These are phyloP conservation scores for Steinernema feltiae DNA, from an alignment of 1,140 invertebrate genomes.

Conservation along the genomic window DNA sequence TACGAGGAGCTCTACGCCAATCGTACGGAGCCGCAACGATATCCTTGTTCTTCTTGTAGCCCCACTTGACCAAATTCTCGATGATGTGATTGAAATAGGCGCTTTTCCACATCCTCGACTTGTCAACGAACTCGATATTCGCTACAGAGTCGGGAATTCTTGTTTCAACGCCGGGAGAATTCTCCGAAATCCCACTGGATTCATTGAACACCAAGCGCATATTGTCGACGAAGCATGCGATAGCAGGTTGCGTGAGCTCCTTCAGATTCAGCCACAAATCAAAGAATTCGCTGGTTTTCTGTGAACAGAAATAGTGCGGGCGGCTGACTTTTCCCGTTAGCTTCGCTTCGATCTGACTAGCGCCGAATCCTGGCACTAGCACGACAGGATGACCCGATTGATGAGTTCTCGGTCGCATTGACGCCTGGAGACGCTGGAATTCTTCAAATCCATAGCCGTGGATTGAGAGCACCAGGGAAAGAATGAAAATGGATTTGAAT, in stretches of 20 bases:
- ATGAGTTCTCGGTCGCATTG: neutral
- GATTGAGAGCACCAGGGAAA: too few relatives aligned
- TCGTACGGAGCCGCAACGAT: conserved; percentile 90
- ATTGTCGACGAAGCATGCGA: conserved; percentile 96
- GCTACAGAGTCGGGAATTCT: conserved; percentile 80
- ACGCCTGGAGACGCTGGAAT: neutral
- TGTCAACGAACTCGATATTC: conserved; percentile 85
- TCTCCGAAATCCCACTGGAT: conserved; percentile 73
- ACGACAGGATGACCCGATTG: neutral
- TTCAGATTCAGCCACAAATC: conserved; percentile 87
- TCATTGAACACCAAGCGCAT: conserved; percentile 80
- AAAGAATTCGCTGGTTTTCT: neutral
- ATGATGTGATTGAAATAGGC: conserved; percentile 81
- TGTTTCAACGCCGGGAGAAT: conserved; percentile 80
- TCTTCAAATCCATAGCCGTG: neutral
- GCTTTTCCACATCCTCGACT: conserved; percentile 49
- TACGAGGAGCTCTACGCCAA: conserved; percentile 89
- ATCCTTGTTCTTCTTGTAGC: conserved; percentile 74
- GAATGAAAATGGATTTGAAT: too few relatives aligned
- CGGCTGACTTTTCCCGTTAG: conserved; percentile 72
- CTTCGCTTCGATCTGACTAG: conserved; percentile 83
- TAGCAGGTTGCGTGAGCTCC: conserved; percentile 76
- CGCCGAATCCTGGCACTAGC: conserved; percentile 90
- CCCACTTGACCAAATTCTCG: conserved; percentile 70
- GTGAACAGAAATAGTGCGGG: conserved; percentile 66